phyloP scores from a whole-genome alignment of 1,140 invertebrate species.

The Antheraea pernyi region DNA sequence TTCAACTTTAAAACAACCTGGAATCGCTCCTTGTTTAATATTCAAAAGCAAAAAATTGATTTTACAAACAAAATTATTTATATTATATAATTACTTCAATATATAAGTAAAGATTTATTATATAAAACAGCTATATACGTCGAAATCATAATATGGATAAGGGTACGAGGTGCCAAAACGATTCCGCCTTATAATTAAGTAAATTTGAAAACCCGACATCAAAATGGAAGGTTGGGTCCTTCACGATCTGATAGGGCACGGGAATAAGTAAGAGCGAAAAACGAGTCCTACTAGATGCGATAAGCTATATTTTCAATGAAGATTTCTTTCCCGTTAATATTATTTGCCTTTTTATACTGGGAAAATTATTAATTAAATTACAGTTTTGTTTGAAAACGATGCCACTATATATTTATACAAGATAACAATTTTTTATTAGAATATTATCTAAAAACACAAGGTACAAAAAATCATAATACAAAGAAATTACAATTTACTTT shows the following conservation, averaged over 20 bases:
- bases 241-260: neutral
- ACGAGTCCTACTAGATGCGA: neutral
- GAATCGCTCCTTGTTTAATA: no score
- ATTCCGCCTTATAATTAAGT: constrained; percentile 66
- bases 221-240: constrained; percentile 10
- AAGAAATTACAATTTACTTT: no score
- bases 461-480: no score
- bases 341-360: no score
- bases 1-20: no score
- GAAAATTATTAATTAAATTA: no score
- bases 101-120: neutral
- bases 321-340: neutral
- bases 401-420: no score
- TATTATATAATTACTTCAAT: neutral
- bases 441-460: no score
- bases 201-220: constrained; percentile 67
- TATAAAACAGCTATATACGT: neutral
- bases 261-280: neutral
- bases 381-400: no score
- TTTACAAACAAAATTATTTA: no score
- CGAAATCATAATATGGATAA: neutral
- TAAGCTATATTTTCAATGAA: neutral
- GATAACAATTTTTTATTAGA: no score
- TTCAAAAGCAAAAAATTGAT: no score
- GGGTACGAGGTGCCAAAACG: constrained; percentile 36